Evolutionary conservation across 1,140 invertebrate species (phyloP).

Genomic region (Macrotrachela quadricornifera): DNA sequence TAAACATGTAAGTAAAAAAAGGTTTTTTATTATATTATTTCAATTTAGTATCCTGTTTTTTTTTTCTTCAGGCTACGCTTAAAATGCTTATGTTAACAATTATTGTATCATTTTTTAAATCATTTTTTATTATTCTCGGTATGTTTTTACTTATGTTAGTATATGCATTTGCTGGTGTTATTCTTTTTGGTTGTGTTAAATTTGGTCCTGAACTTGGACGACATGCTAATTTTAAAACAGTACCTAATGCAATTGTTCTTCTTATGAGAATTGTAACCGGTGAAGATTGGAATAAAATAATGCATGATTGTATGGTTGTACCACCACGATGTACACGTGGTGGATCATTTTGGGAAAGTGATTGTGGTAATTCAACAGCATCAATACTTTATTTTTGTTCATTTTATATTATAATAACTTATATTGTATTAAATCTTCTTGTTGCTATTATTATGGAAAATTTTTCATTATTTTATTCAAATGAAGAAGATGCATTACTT

Average conservation of each 20-base stretch:
- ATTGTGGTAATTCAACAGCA: constrained; percentile 88
- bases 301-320: constrained; percentile 36
- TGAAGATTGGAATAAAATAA: constrained; percentile 99
- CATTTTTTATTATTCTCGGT: constrained; percentile 98
- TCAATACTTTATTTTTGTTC: constrained; percentile 94
- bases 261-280: constrained; percentile 96
- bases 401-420: constrained; percentile 98
- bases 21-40: not conserved
- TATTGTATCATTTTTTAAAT: constrained; percentile 97
- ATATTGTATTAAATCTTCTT: constrained; percentile 91
- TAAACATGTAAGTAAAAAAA: constrained; percentile 50
- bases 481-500: constrained; percentile 89
- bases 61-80: constrained; percentile 74
- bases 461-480: constrained; percentile 97
- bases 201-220: constrained; percentile 91
- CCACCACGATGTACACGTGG: constrained; percentile 59
- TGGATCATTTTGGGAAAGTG: constrained; percentile 92
- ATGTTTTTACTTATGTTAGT: constrained; percentile 98
- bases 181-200: constrained; percentile 95
- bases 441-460: constrained; percentile 99
- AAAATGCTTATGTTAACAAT: constrained; percentile 97
- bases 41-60: not conserved
- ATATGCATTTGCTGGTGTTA: constrained; percentile 89
- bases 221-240: constrained; percentile 83
- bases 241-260: constrained; percentile 84